Evolutionary conservation across 2,888 invertebrate species (phyloP).

Genomic region (Helleia helle): DNA sequence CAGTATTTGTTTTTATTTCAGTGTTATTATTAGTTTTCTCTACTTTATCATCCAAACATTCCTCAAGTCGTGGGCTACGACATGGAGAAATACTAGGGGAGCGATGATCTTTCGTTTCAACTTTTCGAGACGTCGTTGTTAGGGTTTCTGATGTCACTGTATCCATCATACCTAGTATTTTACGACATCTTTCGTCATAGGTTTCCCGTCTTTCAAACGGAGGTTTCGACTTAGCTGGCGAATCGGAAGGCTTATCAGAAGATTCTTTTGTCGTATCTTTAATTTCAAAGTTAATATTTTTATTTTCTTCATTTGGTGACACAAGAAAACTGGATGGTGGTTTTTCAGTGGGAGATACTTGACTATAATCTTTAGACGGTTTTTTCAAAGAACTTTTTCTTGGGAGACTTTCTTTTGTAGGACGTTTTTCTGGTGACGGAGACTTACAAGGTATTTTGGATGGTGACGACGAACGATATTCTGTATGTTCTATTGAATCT

Average conservation of each 20-base stretch:
- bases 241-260: constrained; percentile 30
- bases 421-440: constrained; percentile 50
- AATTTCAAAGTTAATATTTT: constrained; percentile 28
- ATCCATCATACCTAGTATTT: constrained; percentile 78
- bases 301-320: constrained; percentile 44
- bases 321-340: constrained; percentile 53
- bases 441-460: constrained; percentile 58
- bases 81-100: constrained; percentile 47
- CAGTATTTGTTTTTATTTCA: not conserved
- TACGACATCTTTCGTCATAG: constrained; percentile 81
- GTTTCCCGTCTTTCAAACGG: constrained; percentile 79
- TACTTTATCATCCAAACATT: constrained; percentile 33
- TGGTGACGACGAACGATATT: constrained; percentile 41
- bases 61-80: constrained; percentile 38
- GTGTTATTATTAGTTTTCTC: constrained; percentile 22
- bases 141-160: constrained; percentile 26
- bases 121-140: constrained; percentile 26
- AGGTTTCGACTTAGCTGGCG: constrained; percentile 61
- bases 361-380: constrained; percentile 35
- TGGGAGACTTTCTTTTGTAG: constrained; percentile 45
- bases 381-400: constrained; percentile 66
- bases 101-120: constrained; percentile 27
- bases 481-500: constrained; percentile 28
- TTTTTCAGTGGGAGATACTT: constrained; percentile 47
- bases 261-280: constrained; percentile 41